These are phyloP conservation scores for Pseudochromis fuscus DNA, from an alignment of 2,797 vertebrate species.

Conservation along the genomic window DNA sequence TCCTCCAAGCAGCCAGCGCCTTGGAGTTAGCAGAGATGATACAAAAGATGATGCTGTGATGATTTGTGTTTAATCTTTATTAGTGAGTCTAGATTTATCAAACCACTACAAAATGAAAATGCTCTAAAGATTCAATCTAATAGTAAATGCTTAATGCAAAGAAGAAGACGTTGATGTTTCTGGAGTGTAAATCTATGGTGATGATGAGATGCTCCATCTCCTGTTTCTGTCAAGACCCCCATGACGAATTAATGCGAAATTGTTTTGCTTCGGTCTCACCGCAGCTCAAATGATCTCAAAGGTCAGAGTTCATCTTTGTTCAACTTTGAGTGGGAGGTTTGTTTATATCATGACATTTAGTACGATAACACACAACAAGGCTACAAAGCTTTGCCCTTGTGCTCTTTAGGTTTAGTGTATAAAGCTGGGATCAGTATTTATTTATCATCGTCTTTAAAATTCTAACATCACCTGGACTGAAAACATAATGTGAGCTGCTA, in stretches of 20 bases:
- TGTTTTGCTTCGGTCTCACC: not conserved
- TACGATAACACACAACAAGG: not conserved
- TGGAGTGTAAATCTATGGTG: not conserved
- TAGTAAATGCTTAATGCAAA: not conserved
- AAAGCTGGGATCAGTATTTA: not conserved
- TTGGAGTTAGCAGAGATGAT: no score
- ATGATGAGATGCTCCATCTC: not conserved
- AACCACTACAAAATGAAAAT: not conserved
- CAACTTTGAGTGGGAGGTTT: not conserved
- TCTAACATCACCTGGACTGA: not conserved
- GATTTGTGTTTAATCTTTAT: not conserved
- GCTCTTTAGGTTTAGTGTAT: not conserved
- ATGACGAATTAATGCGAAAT: not conserved
- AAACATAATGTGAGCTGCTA: not conserved
- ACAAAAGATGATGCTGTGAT: no score
- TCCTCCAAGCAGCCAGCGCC: conserved; percentile 10
- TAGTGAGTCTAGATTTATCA: not conserved
- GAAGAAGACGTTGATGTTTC: not conserved
- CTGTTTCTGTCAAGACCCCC: not conserved
- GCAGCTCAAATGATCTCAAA: not conserved
- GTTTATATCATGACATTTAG: not conserved
- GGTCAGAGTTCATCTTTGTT: not conserved
- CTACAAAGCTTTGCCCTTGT: not conserved
- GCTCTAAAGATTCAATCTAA: not conserved
- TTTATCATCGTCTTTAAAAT: not conserved